phyloP scores from a whole-genome alignment of 2,113 vertebrate species.

The Eonycteris spelaea region DNA sequence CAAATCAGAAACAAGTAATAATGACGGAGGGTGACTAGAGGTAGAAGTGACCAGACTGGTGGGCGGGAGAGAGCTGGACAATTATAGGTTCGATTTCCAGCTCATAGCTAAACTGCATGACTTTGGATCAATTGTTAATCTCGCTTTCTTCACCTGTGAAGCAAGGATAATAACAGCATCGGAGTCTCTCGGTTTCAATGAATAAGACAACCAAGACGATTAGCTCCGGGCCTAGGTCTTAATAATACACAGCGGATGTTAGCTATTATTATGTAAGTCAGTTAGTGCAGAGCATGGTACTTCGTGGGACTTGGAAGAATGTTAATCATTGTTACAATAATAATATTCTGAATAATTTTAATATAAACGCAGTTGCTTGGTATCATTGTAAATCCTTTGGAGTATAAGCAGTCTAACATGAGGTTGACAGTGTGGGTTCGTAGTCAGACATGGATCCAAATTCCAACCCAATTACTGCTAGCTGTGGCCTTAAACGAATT shows the following conservation, averaged over 20 bases:
- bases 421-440: neutral
- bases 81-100: neutral
- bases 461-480: neutral
- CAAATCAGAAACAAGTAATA: neutral
- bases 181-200: neutral
- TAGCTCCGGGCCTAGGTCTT: neutral
- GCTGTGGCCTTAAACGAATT: neutral
- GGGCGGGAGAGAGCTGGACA: neutral
- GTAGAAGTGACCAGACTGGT: neutral
- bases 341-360: neutral
- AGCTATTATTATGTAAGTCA: slow-evolving; percentile 40
- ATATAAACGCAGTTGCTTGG: neutral
- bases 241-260: neutral
- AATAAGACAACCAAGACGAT: neutral
- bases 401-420: neutral
- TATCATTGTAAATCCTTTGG: neutral
- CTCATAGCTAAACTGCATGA: neutral
- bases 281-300: neutral
- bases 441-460: neutral
- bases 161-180: neutral
- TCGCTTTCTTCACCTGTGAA: neutral
- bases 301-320: neutral
- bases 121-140: neutral
- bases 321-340: slow-evolving; percentile 21
- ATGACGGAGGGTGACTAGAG: neutral